These are phyloP conservation scores for Sander vitreus DNA, from an alignment of 2,113 vertebrate species.

Conservation along the genomic window DNA sequence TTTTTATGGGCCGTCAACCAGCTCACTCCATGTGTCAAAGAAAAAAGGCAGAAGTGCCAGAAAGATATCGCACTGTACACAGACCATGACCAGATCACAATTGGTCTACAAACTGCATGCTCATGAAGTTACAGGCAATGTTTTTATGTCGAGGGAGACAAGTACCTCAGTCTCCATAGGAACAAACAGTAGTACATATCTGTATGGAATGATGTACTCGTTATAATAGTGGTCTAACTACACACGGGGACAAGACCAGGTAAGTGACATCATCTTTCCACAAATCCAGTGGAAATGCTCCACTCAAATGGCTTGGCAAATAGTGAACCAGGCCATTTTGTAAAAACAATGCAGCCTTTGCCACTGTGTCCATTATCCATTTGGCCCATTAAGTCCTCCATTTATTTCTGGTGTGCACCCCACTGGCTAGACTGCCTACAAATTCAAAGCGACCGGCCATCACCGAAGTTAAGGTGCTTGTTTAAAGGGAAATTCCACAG, in stretches of 20 bases:
- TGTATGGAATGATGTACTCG: neutral
- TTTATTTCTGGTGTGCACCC: neutral
- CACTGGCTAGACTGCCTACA: neutral
- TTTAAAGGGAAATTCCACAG: too few species aligned
- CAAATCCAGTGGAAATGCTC: neutral
- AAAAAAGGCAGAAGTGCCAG: neutral
- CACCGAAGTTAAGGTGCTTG: neutral
- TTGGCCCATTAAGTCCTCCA: neutral
- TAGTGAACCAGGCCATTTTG: neutral
- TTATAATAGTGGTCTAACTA: neutral
- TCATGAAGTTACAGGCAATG: neutral
- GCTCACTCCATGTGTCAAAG: neutral
- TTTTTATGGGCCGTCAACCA: neutral
- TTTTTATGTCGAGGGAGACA: neutral
- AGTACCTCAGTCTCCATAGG: neutral
- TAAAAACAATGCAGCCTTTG: neutral
- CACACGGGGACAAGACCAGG: neutral
- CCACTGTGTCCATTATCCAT: neutral
- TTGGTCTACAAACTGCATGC: neutral
- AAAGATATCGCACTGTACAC: neutral
- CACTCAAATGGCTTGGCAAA: neutral
- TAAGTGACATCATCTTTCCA: neutral
- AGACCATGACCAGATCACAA: neutral
- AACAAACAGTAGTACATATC: neutral
- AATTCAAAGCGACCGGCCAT: neutral